Base-by-base conservation (phyloP, 1,140 invertebrate genomes). In the Zophobas morio region DNA sequence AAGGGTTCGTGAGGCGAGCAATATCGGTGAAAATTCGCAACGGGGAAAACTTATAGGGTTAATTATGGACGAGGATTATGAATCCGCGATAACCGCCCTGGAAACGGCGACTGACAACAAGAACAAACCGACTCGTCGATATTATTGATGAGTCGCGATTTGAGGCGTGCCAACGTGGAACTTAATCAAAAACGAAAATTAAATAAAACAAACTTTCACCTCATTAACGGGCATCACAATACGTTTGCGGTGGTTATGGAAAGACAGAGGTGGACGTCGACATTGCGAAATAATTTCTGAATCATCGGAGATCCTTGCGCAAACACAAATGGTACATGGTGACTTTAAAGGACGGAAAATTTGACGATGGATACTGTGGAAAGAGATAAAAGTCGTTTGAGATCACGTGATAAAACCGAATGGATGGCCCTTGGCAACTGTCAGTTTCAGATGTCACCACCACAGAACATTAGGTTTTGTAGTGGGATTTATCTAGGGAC, bases 31-130 rank as follows among this genome's bases (percentile, higher is more conserved):
- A 56, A 60, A 60, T 60, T 60, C 35, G 56, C 56, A 39, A 60
- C 36, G 35, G 36, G 56, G 32, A 66, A 42, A 8, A 66, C 2
- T 66, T 66, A 20, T 8, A 36, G 37, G 33, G 37, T 66, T 66
- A 66, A 66, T 66, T 66, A 42, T 32, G 20, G 37, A 32, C n/a
- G 35, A 42, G 37, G 37, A 66, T 66, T 66, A 42, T 39, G 34
- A 66, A 66, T 46, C 60, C n/a, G 6, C 37, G 60, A 66, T 66
- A 66, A 66, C 60, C 60, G 40, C 60, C 60, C 60, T 66, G 60
- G 60, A 66, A 66, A 66, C 60, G 37, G 33, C 8, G 37, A 66
- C 60, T 66, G 39, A 66, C 60, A 66, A 66, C 60, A 66, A 66
- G 35, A 60, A 36, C 8, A 8, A 6, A 60, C 33, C 8, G 8